Evolutionary conservation across 2,888 invertebrate species (phyloP).

Genomic region (Apamea crenata): DNA sequence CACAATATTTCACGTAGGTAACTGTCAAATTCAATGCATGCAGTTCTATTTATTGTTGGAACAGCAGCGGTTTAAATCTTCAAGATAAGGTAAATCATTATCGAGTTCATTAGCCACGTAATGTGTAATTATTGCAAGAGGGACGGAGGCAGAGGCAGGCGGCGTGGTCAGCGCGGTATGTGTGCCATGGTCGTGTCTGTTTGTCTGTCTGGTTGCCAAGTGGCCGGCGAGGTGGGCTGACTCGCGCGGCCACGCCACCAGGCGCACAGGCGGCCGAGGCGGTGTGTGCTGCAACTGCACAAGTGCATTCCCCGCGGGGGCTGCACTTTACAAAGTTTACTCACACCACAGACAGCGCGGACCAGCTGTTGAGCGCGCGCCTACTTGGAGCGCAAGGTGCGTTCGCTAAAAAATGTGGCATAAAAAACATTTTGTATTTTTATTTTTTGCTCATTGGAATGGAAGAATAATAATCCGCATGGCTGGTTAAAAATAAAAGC

Average conservation of each 20-base stretch:
- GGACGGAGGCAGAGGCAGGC: conserved; percentile 46
- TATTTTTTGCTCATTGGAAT: neutral
- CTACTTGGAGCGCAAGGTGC: conserved; percentile 28
- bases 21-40: neutral
- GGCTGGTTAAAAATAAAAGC: conserved; percentile 22
- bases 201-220: conserved; percentile 86
- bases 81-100: conserved; percentile 41
- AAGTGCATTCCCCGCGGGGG: conserved; percentile 73
- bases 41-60: neutral
- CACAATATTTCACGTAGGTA: neutral
- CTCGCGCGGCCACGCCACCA: conserved; percentile 83
- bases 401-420: neutral
- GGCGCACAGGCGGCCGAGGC: conserved; percentile 79
- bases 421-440: neutral
- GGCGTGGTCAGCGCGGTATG: conserved; percentile 71
- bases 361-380: conserved; percentile 39
- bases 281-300: conserved; percentile 68
- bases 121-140: conserved; percentile 42
- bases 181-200: conserved; percentile 75
- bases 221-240: conserved; percentile 83
- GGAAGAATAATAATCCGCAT: conserved; percentile 17
- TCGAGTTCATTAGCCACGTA: conserved; percentile 26
- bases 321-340: conserved; percentile 59
- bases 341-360: conserved; percentile 23
- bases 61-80: conserved; percentile 5